Evolutionary conservation across 2,797 vertebrate species (phyloP).

Genomic region (Squalus acanthias): DNA sequence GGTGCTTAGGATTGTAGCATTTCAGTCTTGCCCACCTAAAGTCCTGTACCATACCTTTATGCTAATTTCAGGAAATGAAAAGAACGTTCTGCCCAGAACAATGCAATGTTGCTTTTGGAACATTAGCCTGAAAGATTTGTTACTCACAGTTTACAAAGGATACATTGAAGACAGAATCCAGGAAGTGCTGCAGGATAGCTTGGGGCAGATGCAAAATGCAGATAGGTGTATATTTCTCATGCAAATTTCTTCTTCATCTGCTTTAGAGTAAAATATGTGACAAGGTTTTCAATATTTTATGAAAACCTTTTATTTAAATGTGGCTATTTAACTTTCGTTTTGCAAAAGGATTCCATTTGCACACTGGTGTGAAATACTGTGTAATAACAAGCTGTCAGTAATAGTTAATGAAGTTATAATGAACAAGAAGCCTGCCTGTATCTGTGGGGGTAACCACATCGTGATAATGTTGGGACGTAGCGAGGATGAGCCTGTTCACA

Average conservation of each 20-base stretch:
- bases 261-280: neutral
- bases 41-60: neutral
- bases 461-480: neutral
- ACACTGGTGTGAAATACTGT: neutral
- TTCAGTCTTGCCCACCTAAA: neutral
- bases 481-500: neutral
- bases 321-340: neutral
- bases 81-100: neutral
- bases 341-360: neutral
- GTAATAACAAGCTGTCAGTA: neutral
- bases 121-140: conserved; percentile 48
- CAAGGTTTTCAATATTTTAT: neutral
- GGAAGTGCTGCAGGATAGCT: neutral
- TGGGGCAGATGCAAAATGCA: neutral
- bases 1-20: neutral
- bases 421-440: neutral
- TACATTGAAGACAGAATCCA: neutral
- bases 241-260: neutral
- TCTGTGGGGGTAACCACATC: neutral
- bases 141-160: too few relatives aligned
- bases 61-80: too few relatives aligned
- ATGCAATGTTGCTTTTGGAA: conserved; percentile 48
- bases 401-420: conserved; percentile 17
- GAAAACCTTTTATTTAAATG: neutral
- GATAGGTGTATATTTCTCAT: neutral